A percentile compares a stretch with the other conserved stretches of the same genome.
These are phyloP conservation scores for Fragum sueziense DNA, from an alignment of 2,888 invertebrate species.

Conservation along the genomic window DNA sequence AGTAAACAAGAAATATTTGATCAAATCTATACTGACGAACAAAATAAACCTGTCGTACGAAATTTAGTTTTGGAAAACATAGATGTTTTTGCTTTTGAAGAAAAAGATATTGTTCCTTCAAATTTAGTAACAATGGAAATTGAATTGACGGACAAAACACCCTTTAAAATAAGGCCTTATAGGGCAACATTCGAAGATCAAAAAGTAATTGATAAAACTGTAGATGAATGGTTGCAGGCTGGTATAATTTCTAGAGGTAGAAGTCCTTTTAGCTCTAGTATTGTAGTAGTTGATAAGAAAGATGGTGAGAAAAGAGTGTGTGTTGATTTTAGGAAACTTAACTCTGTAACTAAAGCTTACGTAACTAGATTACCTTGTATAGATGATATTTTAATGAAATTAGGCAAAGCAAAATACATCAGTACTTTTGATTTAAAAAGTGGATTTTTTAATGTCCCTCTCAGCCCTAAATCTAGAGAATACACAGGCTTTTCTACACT, in stretches of 20 bases:
- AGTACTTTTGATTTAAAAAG: not conserved
- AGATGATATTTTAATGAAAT: conserved; percentile 7
- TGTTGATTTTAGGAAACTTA: conserved; percentile 13
- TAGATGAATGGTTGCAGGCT: not conserved
- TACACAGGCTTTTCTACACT: conserved; percentile 1
- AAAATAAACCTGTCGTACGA: not conserved
- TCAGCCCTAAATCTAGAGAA: not conserved
- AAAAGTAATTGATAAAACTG: not conserved
- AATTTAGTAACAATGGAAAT: conserved; percentile 3
- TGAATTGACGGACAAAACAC: conserved; percentile 3
- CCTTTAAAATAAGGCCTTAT: not conserved
- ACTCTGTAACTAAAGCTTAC: not conserved
- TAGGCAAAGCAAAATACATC: not conserved
- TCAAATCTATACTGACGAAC: conserved; percentile 10
- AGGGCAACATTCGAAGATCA: not conserved
- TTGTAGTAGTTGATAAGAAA: not conserved
- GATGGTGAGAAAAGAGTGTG: not conserved
- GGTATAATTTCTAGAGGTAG: not conserved
- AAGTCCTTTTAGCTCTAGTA: not conserved
- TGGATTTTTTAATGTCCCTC: conserved; percentile 1
- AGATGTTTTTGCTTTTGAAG: conserved; percentile 28
- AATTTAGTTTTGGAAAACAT: conserved; percentile 13
- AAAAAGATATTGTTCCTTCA: not conserved
- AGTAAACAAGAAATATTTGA: not conserved
- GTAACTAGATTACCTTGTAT: not conserved